Percentiles rank a stretch among this genome's conserved stretches.
Conservation (phyloP, 2,113 vertebrate species). For the Bostrychus sinensis region DNA sequence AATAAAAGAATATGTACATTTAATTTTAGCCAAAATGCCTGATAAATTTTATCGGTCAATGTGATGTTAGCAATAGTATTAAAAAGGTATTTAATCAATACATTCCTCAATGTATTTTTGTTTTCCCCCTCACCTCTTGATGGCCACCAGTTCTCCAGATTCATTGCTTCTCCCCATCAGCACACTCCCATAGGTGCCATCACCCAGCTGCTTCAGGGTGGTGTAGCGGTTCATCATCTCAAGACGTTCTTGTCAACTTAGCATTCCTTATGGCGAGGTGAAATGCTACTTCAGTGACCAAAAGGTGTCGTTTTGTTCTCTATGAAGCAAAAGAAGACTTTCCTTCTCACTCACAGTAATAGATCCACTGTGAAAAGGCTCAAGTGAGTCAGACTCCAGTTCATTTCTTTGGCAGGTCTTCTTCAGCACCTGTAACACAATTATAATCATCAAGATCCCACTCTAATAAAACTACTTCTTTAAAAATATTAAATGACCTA, state of each 20-base stretch:
- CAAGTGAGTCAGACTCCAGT: conserved; percentile 18
- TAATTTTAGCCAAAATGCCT: no score
- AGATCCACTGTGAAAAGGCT: conserved; percentile 16
- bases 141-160: conserved; percentile 95
- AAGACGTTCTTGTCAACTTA: conserved; percentile 47
- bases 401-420: conserved; percentile 12
- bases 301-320: neutral
- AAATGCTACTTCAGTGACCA: no score
- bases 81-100: no score
- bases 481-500: neutral
- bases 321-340: neutral
- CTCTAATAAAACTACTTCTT: neutral
- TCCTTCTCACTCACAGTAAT: neutral
- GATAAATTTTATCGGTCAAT: no score
- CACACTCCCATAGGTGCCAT: conserved; percentile 96
- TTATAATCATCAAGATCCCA: neutral
- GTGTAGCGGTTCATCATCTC: conserved; percentile 94
- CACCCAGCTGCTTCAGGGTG: conserved; percentile 91
- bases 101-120: no score
- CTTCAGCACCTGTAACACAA: conserved; percentile 16
- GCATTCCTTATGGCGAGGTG: conserved; percentile 11
- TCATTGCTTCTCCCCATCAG: conserved; percentile 96
- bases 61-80: no score
- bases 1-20: no score
- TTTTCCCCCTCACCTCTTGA: conserved; percentile 87